Conservation (phyloP, 2,797 vertebrate genomes). For the Zalophus californianus region DNA sequence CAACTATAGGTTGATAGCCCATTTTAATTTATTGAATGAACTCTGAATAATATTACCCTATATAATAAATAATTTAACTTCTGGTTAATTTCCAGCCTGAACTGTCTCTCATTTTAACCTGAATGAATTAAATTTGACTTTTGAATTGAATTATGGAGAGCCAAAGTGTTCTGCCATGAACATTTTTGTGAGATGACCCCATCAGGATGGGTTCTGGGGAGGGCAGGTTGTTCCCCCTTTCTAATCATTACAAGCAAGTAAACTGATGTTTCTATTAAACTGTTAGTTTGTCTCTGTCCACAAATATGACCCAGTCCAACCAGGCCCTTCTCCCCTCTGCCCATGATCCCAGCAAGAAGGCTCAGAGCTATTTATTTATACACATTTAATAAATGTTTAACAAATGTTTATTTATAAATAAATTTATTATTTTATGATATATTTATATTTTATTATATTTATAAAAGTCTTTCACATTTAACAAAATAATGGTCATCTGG, state of each 20-base stretch:
- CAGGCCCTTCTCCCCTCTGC: neutral
- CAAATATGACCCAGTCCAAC: neutral
- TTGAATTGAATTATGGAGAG: constrained; percentile 3
- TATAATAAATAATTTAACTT: constrained; percentile 37
- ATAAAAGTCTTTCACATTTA: neutral
- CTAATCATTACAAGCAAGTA: neutral
- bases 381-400: neutral
- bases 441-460: neutral
- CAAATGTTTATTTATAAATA: neutral
- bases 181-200: neutral
- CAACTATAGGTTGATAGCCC: neutral
- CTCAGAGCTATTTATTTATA: neutral
- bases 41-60: neutral
- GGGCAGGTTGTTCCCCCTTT: neutral
- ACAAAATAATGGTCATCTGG: neutral
- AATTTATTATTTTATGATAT: neutral
- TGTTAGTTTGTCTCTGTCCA: neutral
- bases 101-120: neutral
- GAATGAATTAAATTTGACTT: constrained; percentile 31
- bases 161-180: neutral
- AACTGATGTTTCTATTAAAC: neutral
- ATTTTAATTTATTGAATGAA: constrained; percentile 32
- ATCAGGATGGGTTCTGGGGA: neutral
- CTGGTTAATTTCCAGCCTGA: constrained; percentile 40
- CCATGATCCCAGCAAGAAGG: neutral